These are phyloP conservation scores for Pristionchus maxplancki DNA, from an alignment of 2,888 invertebrate species.

Conservation along the genomic window DNA sequence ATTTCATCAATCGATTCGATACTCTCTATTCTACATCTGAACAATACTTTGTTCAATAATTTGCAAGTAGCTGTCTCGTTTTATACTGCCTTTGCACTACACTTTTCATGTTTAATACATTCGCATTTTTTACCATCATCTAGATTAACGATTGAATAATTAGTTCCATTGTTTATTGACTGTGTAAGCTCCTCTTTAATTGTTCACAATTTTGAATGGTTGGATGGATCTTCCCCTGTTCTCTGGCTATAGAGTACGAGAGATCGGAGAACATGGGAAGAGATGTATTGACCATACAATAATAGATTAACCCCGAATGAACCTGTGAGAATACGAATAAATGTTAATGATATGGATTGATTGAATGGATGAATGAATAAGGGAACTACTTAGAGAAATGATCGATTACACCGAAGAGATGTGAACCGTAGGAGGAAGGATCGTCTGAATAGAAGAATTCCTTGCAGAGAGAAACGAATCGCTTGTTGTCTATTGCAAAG, in stretches of 20 bases:
- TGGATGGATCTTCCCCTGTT: neutral
- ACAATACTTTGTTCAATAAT: neutral
- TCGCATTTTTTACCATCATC: neutral
- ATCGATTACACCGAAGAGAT: slow-evolving; percentile 40
- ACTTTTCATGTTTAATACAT: neutral
- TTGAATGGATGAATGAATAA: neutral
- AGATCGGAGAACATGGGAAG: neutral
- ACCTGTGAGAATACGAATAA: slow-evolving; percentile 39
- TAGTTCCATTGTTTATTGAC: neutral
- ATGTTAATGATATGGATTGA: neutral
- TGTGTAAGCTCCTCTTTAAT: slow-evolving; percentile 1
- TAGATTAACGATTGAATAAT: slow-evolving; percentile 1
- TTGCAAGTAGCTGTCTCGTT: neutral
- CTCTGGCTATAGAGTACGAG: slow-evolving; percentile 19
- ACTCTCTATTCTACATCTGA: neutral
- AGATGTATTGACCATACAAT: neutral
- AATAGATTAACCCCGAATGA: neutral
- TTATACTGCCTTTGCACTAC: neutral
- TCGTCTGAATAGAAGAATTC: slow-evolving; percentile 50
- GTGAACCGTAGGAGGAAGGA: neutral
- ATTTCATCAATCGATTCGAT: slow-evolving; percentile 7
- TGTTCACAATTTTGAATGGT: slow-evolving; percentile 6
- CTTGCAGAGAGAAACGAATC: slow-evolving; percentile 44
- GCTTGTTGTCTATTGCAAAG: slow-evolving; percentile 32
- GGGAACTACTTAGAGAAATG: slow-evolving; percentile 9